Conservation (phyloP, 2,888 invertebrate species). For the Siphlonurus alternatus region DNA sequence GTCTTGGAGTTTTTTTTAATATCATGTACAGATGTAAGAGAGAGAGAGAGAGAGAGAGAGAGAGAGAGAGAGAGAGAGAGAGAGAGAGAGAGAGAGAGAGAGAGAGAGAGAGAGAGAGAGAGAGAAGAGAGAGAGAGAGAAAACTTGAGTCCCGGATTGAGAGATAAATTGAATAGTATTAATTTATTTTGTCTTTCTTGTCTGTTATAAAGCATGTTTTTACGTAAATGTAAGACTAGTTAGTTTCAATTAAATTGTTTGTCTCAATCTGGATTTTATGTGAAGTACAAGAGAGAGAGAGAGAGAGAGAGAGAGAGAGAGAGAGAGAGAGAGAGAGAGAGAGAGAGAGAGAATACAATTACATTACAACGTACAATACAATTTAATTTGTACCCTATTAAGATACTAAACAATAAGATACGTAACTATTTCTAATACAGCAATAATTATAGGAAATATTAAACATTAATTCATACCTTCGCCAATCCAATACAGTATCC, state of each 20-base stretch:
- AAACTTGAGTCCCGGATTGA: not conserved
- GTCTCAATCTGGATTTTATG: not conserved
- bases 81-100: not conserved
- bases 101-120: not conserved
- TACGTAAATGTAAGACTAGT: not conserved
- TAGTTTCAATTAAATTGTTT: not conserved
- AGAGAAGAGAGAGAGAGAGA: not conserved
- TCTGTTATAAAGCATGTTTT: not conserved
- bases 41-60: not conserved
- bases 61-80: not conserved
- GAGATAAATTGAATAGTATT: not conserved
- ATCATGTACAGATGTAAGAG: not conserved
- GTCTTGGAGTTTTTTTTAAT: too few relatives aligned
- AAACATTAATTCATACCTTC: too few relatives aligned
- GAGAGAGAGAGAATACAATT: not conserved
- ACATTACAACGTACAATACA: not conserved
- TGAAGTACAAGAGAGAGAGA: not conserved
- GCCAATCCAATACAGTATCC: too few relatives aligned
- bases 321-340: not conserved
- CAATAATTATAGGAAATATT: too few relatives aligned
- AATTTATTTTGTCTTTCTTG: not conserved
- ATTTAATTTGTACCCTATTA: too few relatives aligned
- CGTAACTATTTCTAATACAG: too few relatives aligned
- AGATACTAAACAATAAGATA: too few relatives aligned
- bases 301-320: not conserved